Conservation (phyloP, 2,797 vertebrate species). For the Trichosurus vulpecula region DNA sequence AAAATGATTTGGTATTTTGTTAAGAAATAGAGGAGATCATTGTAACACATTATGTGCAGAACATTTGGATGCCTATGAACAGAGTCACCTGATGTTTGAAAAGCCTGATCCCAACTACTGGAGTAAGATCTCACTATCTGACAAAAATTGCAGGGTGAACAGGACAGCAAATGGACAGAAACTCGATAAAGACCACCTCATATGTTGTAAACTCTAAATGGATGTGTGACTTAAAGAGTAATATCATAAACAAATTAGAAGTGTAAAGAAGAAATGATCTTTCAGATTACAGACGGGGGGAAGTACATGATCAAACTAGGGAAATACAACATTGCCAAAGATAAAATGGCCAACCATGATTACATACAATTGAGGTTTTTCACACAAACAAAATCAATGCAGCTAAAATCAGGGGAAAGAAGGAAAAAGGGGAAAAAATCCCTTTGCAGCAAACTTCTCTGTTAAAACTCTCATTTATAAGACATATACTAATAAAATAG, state of each 20-base stretch:
- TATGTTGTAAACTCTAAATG: not conserved
- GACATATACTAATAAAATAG: not conserved
- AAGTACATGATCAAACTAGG: not conserved
- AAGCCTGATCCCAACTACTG: not conserved
- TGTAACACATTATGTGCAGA: not conserved
- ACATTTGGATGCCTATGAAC: not conserved
- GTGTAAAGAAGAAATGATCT: not conserved
- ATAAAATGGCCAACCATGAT: not conserved
- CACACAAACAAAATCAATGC: not conserved
- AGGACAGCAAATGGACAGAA: not conserved
- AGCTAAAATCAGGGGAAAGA: not conserved
- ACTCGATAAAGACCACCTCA: not conserved
- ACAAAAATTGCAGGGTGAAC: not conserved
- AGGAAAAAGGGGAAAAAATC: not conserved
- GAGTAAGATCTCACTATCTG: not conserved
- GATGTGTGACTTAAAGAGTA: not conserved
- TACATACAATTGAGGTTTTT: not conserved
- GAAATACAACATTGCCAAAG: not conserved
- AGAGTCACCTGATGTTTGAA: not conserved
- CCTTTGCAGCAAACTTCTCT: not conserved
- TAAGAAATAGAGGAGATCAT: not conserved
- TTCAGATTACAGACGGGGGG: not conserved
- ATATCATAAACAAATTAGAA: not conserved
- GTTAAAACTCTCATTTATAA: not conserved
- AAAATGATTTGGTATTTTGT: not conserved